Base-by-base conservation (phyloP, 2,888 invertebrate species). In the Alcis repandata region DNA sequence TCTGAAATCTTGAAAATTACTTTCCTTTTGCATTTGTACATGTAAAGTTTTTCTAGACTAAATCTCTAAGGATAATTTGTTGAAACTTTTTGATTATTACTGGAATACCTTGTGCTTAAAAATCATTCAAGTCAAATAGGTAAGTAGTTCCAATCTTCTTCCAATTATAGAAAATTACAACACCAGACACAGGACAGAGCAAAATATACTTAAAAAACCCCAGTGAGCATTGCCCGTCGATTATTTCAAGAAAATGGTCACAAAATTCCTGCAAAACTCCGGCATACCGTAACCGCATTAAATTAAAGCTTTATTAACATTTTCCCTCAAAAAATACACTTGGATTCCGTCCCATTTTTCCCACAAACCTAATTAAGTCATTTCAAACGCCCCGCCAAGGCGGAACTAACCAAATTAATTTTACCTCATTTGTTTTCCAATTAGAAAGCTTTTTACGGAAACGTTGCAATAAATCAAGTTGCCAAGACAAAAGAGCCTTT, bases 401-500 rank as follows among this genome's bases (percentile, higher is more conserved):
- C 65, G 65, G 67, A 72, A 68, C 69, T 61, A 72, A 69, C 69
- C 49, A 69, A 72, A 69, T 70, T 72, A 70, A 72, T 70, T 70
- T 69, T 70, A 67, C 54, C 69, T 69, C 72, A 72, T 70, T 72
- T 70, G 72, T 72, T 70, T 70, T 62, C 63, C 69, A 72, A 72
- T 68, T 72, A 70, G 66, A 69, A 69, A 66, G 63, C 68, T 70
- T 72, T 72, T 70, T 71, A 58, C 51, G 49, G 54, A 57, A 68
- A 68, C 65, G 63, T 63, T 68, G 60, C 51, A 53, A 70, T 67
- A 68, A 70, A 70, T 70, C 68, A 70, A 62, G 49, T 46, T 57
- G 65, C 63, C 61, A 61, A 32, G 54, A 59, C 63, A 71, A 71
- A 69, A 69, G 63, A 40, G 57, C 41, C 69, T 68, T 70, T 72